Base-by-base conservation (phyloP, 2,888 invertebrate species). In the Oxycera nigricornis region DNA sequence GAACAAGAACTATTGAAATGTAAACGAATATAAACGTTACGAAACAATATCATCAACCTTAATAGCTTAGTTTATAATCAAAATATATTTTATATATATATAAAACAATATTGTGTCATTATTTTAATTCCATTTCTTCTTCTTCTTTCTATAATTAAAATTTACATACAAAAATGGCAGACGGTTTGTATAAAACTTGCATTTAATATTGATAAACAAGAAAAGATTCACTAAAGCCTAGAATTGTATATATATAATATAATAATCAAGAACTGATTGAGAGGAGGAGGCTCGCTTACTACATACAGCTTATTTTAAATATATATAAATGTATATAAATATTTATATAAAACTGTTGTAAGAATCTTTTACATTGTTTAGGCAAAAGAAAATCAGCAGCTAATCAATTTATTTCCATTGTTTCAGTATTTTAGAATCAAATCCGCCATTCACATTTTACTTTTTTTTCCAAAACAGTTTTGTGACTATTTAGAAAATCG, bases 101-200 rank as follows among this genome's bases (percentile, higher is more conserved):
- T n/a, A n/a, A n/a, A n/a, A n/a, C n/a, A n/a, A n/a, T n/a, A n/a
- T 46, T 46, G 46, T 7, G 17, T 46, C 46, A 7, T 46, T 46
- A 3, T 3, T 14, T 31, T 3, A 28, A 17, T 31, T 31, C 17
- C 31, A 59, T 59, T 28, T 28, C n/a, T 26, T 59, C 6, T 28
- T 30, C 31, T 9, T 61, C 11, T 61, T n/a, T 20, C 30, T 61
- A 61, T 31, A 52, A n/a, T 46, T 7, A 61, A 30, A n/a, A 31
- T 61, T 20, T 61, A 61, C 31, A 31, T 61, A 61, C n/a, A n/a
- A n/a, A 61, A 61, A 61, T 61, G 61, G 61, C 61, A 61, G 61
- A 61, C 61, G 30, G 30, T 61, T 31, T 31, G 31, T 57, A 17
- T 55, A 55, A 28, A 11, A 7, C 46, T 57, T 26, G 9, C 31